Percentiles rank a stretch among this genome's conserved stretches.
Evolutionary conservation across 2,888 invertebrate genomes (phyloP).

Genomic region (Hesperia comma): DNA sequence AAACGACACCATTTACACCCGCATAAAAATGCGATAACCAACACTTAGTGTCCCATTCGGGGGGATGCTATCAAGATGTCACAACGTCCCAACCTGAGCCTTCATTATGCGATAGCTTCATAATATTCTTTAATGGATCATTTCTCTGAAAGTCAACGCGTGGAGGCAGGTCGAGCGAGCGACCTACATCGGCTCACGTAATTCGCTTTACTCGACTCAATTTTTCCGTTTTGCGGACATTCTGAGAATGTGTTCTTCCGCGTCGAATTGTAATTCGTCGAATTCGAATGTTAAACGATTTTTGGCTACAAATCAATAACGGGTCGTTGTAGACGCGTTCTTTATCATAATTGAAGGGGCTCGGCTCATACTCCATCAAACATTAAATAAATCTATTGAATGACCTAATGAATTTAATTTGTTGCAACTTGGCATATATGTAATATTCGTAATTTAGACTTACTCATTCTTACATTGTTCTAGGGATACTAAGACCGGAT

Average conservation of each 20-base stretch:
- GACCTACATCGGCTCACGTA: slow-evolving; percentile 22
- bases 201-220: slow-evolving; percentile 16
- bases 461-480: too few relatives aligned
- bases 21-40: too few relatives aligned
- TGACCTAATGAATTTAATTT: too few relatives aligned
- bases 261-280: slow-evolving; percentile 17
- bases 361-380: neutral
- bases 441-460: too few relatives aligned
- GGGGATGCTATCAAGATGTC: neutral
- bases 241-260: slow-evolving; percentile 25
- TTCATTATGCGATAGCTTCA: slow-evolving; percentile 8
- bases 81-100: neutral
- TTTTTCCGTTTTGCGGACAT: slow-evolving; percentile 10
- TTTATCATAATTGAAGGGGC: neutral
- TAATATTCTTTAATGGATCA: slow-evolving; percentile 19
- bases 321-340: neutral
- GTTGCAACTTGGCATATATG: too few relatives aligned
- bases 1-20: too few relatives aligned
- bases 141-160: slow-evolving; percentile 14
- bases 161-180: slow-evolving; percentile 1
- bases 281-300: slow-evolving; percentile 11
- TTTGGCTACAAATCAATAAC: neutral
- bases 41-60: neutral
- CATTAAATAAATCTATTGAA: too few relatives aligned
- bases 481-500: too few relatives aligned